Percentiles rank a stretch among this genome's conserved stretches.
Conservation (phyloP, 2,797 vertebrate species). For the Schizothorax lantsangensis region DNA sequence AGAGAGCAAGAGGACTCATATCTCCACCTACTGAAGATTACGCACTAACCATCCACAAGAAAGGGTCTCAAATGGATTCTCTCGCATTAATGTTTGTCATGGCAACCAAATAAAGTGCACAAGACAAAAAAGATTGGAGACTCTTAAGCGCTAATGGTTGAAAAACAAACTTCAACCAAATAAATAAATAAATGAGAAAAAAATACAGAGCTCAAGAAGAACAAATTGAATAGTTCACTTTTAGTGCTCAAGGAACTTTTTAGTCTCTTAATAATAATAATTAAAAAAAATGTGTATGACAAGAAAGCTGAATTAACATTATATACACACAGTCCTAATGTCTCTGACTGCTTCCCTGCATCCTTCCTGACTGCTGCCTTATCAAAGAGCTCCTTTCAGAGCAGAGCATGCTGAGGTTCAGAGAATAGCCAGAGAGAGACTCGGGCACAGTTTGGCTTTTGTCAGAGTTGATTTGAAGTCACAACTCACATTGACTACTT, state of each 20-base stretch:
- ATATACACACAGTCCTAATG: slow-evolving; percentile 27
- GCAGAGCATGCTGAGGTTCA: slow-evolving; percentile 1
- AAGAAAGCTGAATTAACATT: slow-evolving; percentile 33
- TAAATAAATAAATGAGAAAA: slow-evolving; percentile 10
- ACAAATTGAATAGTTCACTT: slow-evolving; percentile 7
- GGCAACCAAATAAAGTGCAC: slow-evolving; percentile 67
- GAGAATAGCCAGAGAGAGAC: slow-evolving; percentile 61
- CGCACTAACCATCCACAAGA: slow-evolving; percentile 1
- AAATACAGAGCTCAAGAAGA: neutral
- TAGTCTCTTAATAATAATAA: neutral
- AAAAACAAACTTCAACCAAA: slow-evolving; percentile 6
- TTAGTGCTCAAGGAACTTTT: neutral
- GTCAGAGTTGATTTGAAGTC: slow-evolving; percentile 38
- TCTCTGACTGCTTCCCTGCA: slow-evolving; percentile 79
- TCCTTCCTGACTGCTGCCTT: slow-evolving; percentile 71
- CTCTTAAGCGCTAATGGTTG: slow-evolving; percentile 20
- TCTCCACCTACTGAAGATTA: slow-evolving; percentile 37
- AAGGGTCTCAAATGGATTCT: slow-evolving; percentile 67
- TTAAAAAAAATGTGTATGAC: neutral
- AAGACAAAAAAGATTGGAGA: slow-evolving; percentile 45
- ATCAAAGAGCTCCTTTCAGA: slow-evolving; percentile 80
- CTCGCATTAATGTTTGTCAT: slow-evolving; percentile 75
- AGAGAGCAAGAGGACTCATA: slow-evolving; percentile 24
- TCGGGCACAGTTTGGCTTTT: slow-evolving; percentile 49
- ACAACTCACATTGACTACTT: slow-evolving; percentile 23